Base-by-base conservation (phyloP, 2,888 invertebrate genomes). In the Griposia aprilina region DNA sequence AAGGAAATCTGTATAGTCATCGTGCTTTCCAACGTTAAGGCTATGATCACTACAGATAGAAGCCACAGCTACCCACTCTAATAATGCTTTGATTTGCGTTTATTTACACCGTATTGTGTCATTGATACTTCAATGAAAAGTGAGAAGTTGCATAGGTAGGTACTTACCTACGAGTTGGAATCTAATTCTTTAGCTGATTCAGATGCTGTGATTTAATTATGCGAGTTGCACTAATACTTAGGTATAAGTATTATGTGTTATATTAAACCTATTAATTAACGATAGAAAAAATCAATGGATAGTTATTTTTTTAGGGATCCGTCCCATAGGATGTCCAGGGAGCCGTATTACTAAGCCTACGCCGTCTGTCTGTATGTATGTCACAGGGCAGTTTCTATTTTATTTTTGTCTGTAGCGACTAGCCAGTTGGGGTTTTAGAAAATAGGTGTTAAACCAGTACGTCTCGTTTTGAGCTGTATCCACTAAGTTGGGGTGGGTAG, bases 71-170 rank as follows among this genome's bases (percentile, higher is more conserved):
- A 20, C 13, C n/a, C 11, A 55, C 17, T 55, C 17, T 71, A 55
- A 17, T 10, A 69, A 23, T 23, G 41, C 15, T 45, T 78, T 78
- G 20, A 66, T 23, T 66, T 79, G 26, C 50, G 30, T 11, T 59
- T 80, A 62, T 60, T 52, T 55, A 50, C 74, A 72, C 10, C n/a
- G 41, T 30, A 50, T 63, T 63, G 55, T 81, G 63, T 50, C 48
- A 73, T 55, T 50, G n/a, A 81, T n/a, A 57, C 73, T 23, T 50
- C 11, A 63, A 50, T 63, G 73, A 57, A 57, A 81, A 74, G 8
- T 74, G 72, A 81, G 55, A 80, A 55, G 52, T 52, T 69, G 30
- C 60, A 20, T 45, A 52, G 7, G 41, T 80, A 45, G 45, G 45
- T 10, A 45, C 41, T 41, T 41, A 52, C 20, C 4, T 5, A 67